Conservation (phyloP, 53 echinoderm and acorn worm genomes). For the Holothuria scabra region DNA sequence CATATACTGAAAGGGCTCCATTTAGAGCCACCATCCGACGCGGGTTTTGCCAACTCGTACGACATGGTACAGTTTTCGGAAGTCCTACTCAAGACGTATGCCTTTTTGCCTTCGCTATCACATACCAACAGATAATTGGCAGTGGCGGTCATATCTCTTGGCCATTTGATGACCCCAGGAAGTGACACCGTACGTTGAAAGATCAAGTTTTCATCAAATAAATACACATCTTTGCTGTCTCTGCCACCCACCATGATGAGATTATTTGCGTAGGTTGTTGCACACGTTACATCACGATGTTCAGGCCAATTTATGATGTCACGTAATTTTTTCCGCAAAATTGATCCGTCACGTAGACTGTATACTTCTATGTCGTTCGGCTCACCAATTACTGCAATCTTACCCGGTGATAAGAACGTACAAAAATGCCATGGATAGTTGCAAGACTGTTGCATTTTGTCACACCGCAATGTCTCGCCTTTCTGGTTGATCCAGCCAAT, state of each 20-base stretch:
- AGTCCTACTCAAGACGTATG: not conserved
- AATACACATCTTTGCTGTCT: not conserved
- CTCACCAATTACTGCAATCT: not conserved
- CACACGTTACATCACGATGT: not conserved
- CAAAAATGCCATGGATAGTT: not conserved
- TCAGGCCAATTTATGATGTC: not conserved
- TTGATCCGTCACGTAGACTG: not conserved
- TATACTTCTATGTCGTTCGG: not conserved
- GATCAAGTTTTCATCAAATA: not conserved
- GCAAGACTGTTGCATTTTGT: not conserved
- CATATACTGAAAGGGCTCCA: constrained; percentile 2
- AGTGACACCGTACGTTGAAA: not conserved
- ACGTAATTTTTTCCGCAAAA: not conserved
- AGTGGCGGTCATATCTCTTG: not conserved
- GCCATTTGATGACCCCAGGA: not conserved
- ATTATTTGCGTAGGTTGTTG: not conserved
- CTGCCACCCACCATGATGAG: not conserved
- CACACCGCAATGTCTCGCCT: not conserved
- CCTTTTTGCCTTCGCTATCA: not conserved
- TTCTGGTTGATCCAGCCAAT: not conserved
- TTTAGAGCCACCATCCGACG: not conserved
- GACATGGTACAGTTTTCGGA: not conserved
- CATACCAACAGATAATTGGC: constrained; percentile 4
- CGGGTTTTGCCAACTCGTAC: not conserved
- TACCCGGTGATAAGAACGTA: not conserved